Conservation (phyloP, 2,113 vertebrate genomes). For the Rallus limicola region DNA sequence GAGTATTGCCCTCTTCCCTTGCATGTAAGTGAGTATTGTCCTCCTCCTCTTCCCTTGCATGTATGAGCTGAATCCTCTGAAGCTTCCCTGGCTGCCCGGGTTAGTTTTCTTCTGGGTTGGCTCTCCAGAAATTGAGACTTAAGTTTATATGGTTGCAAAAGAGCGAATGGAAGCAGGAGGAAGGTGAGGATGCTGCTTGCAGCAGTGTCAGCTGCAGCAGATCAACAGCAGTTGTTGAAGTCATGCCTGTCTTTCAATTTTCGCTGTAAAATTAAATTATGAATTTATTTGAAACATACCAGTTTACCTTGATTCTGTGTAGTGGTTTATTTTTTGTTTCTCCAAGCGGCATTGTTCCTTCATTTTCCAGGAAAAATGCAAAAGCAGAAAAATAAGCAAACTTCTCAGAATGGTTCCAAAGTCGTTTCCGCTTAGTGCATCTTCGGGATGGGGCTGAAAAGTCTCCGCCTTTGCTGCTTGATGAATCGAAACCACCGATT, state of each 20-base stretch:
- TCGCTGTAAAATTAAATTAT: not conserved
- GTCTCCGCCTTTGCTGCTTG: not conserved
- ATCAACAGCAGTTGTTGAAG: accelerated
- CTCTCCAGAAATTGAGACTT: not conserved
- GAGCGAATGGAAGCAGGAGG: not conserved
- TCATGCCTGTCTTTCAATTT: not conserved
- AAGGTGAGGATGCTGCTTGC: not conserved
- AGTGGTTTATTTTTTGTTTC: not conserved
- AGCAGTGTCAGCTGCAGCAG: not conserved
- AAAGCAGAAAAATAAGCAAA: not conserved
- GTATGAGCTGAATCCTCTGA: not conserved
- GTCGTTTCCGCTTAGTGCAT: not conserved
- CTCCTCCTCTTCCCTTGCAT: not conserved
- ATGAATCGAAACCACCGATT: not conserved
- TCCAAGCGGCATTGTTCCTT: not conserved
- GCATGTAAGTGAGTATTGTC: not conserved
- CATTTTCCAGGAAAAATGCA: not conserved
- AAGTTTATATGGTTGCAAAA: not conserved
- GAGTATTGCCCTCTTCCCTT: not conserved
- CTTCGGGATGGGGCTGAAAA: not conserved
- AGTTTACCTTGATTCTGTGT: not conserved
- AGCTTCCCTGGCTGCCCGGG: not conserved
- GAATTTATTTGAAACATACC: not conserved
- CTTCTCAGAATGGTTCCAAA: not conserved
- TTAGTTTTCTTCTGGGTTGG: not conserved